Base-by-base conservation (phyloP, 2,888 invertebrate genomes). In the Rhamnusium bicolor region DNA sequence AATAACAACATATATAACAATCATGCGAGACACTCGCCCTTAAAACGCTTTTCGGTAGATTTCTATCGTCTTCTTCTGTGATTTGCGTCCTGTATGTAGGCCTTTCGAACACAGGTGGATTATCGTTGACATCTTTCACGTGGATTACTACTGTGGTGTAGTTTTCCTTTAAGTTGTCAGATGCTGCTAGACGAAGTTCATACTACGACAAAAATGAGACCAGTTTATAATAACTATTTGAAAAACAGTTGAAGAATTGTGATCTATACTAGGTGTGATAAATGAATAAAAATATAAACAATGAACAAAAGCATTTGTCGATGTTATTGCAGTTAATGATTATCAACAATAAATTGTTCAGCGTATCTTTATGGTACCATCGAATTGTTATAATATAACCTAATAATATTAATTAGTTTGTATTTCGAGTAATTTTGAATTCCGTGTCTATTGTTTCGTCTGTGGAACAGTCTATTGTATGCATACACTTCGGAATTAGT, bases 91-190 rank as follows among this genome's bases (percentile, higher is more conserved):
- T 93, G 90, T 97, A 98, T 71, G 96, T 96, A 66, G 97, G 97
- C 80, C 97, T 91, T 89, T 97, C 96, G 89, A 99, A 99, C 82
- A 96, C 96, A 1, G 98, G 98, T 54, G 98, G 96, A 91, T 98
- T 98, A 91, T 99, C 98, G 89, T 98, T 98, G 81, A 98, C 97
- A 89, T 99, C 98, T 90, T 97, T 98, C 84, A 98, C 96, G 89
- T 97, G 96, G 86, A 98, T 98, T 86, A 98, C 97, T 80, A 98
- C 98, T 49, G 96, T 97, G 53, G 98, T 98, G 90, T 96, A 96
- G 92, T 98, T 98, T 90, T 98, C 98, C 91, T 97, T 97, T 87
- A 97, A 92, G 91, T 98, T 98, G 91, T 97, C 96, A 78, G 98
- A 97, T 68, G 97, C 97, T 73, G 98, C 97, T 89, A 97, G 91